phyloP scores from a whole-genome alignment of 2,888 invertebrate genomes.

The Cryptus viduatorius region DNA sequence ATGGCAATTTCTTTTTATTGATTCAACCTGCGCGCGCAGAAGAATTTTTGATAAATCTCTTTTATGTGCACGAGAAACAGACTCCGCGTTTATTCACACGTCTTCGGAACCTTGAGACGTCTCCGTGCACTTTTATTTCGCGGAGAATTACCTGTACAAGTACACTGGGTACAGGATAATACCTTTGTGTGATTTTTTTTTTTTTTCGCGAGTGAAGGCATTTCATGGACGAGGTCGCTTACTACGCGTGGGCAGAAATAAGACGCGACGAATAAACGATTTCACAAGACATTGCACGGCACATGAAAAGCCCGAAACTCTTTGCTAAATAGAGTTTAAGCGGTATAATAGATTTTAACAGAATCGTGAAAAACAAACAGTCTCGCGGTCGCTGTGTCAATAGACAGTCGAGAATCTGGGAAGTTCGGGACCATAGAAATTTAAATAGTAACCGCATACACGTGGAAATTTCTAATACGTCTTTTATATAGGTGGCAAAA shows the following conservation, averaged over 20 bases:
- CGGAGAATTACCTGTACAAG: slow-evolving; percentile 37
- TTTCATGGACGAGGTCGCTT: slow-evolving; percentile 56
- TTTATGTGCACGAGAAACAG: neutral
- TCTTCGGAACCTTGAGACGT: slow-evolving; percentile 23
- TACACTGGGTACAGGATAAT: neutral
- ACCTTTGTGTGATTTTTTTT: neutral
- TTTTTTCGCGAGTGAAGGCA: neutral
- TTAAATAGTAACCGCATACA: neutral
- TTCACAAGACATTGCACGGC: neutral
- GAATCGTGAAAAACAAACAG: slow-evolving; percentile 32
- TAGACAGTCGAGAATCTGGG: neutral
- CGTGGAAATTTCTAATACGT: slow-evolving; percentile 8
- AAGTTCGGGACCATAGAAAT: neutral
- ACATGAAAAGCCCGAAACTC: neutral
- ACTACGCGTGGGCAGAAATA: neutral
- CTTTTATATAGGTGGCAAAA: neutral
- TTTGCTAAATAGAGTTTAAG: slow-evolving; percentile 38
- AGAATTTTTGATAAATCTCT: neutral
- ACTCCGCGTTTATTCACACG: slow-evolving; percentile 11
- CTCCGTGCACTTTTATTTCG: slow-evolving; percentile 30
- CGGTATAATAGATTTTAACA: slow-evolving; percentile 30
- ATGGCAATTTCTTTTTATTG: neutral
- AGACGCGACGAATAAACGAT: slow-evolving; percentile 4
- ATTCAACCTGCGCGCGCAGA: neutral
- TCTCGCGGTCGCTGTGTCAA: slow-evolving; percentile 30